A percentile compares a stretch with the other conserved stretches of the same genome.
phyloP scores from a whole-genome alignment of 2,888 invertebrate genomes.

The Magallana nippona region DNA sequence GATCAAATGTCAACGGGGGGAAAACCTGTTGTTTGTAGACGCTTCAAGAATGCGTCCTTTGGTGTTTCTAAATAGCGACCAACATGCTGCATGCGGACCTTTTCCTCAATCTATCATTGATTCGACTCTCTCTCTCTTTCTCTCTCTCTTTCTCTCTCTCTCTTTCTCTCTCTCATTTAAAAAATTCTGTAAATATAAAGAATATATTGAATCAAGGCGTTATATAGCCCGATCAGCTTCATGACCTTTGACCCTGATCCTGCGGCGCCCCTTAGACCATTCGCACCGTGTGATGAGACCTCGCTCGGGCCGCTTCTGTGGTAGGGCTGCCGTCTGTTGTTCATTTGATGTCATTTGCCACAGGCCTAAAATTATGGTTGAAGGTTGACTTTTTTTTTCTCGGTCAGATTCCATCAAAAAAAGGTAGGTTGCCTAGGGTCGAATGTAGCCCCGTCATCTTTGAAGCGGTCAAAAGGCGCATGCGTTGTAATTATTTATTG shows the following conservation, averaged over 20 bases:
- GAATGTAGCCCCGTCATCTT: neutral
- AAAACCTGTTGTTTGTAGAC: neutral
- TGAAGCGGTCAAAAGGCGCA: conserved; percentile 16
- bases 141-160: too few species aligned
- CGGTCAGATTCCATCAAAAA: conserved; percentile 20
- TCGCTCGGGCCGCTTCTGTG: neutral
- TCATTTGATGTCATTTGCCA: conserved; percentile 23
- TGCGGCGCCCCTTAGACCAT: neutral
- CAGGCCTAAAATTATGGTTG: conserved; percentile 18
- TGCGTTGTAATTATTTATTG: neutral
- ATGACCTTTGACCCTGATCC: neutral
- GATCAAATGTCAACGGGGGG: neutral
- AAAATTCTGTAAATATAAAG: too few species aligned
- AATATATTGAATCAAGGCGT: neutral
- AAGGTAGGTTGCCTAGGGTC: neutral
- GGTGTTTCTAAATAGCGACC: neutral
- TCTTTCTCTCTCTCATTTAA: too few species aligned
- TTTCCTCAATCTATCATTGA: too few species aligned
- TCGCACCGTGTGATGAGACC: neutral
- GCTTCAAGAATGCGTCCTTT: conserved; percentile 5
- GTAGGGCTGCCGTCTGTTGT: conserved; percentile 1
- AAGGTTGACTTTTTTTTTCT: neutral
- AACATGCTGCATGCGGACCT: too few species aligned
- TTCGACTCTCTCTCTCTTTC: too few species aligned
- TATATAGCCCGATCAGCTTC: conserved; percentile 3